Evolutionary conservation across 2,797 vertebrate genomes (phyloP), one percentile per base, ranked within the genome.

Genomic region (Squalus acanthias): DNA sequence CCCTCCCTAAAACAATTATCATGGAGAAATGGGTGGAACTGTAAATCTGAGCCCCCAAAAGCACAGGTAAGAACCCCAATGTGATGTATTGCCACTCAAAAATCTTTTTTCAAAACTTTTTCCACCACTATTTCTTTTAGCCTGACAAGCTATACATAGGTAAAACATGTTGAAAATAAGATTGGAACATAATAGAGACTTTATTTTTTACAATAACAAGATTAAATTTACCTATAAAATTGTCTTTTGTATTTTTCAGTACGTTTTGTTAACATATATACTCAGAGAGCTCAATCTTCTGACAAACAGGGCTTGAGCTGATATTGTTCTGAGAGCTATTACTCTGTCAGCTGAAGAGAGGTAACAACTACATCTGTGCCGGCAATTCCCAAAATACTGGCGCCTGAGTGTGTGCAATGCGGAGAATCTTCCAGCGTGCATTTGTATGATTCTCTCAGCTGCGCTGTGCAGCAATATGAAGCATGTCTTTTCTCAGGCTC

Each of bases 281-380:
- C n/a, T 69, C 65, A 50, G 22, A 46, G 63, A 20, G 17, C 63
- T 67, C 63, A 67, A 57, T 8, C 63, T 24, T 67, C 63, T 93
- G 91, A 39, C 65, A 93, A 67, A 67, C 8, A 8, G 20, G 6
- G 20, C 74, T 13, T 0, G 33, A 29, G 33, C 2, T 76, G 39
- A 85, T 85, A 50, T 93, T 93, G 63, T 93, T 93, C 91, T 0
- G n/a, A 93, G n/a, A 93, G 91, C 65, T 67, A 93, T 39, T 93
- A 93, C 33, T 63, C 89, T 92, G 91, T 93, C 91, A 93, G 65
- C 65, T 46, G 65, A 46, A 69, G 91, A 93, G 91, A 22, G 91
- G n/a, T 93, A 93, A 69, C 91, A 69, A 69, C 91, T 69, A 93
- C 65, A 69, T 93, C 91, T 93, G 65, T 69, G 91, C n/a, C 2